These are phyloP conservation scores for Tarsius wallacei DNA, from an alignment of 2,797 vertebrate species.

Conservation along the genomic window DNA sequence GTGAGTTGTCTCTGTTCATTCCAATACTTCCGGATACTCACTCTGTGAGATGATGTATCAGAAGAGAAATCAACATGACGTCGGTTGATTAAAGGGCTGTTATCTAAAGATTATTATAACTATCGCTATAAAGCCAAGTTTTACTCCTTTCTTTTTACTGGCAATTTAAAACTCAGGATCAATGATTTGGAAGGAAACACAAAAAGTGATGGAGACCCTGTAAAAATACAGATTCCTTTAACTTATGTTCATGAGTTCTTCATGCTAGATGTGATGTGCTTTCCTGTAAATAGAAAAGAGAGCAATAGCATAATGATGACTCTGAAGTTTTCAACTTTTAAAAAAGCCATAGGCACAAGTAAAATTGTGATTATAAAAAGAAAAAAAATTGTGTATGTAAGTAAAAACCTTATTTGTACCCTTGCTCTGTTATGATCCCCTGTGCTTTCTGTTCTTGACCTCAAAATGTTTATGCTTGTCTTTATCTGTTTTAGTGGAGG, in stretches of 20 bases:
- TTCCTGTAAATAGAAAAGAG: neutral
- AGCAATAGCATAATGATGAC: neutral
- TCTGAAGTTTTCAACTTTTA: neutral
- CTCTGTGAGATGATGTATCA: neutral
- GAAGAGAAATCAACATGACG: neutral
- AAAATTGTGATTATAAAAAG: neutral
- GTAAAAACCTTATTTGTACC: neutral
- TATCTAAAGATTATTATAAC: neutral
- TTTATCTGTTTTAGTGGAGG: constrained; percentile 32
- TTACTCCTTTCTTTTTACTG: neutral
- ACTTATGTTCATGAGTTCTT: neutral
- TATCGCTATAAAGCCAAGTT: neutral
- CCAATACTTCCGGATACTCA: neutral
- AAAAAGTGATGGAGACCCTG: neutral
- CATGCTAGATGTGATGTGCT: neutral
- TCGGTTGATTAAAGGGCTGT: constrained; percentile 21
- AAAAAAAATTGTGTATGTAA: constrained; percentile 50
- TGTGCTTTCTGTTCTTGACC: neutral
- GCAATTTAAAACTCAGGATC: neutral
- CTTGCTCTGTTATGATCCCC: neutral
- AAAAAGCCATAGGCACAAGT: neutral
- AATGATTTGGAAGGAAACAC: constrained; percentile 3
- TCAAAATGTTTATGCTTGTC: neutral
- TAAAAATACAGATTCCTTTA: neutral
- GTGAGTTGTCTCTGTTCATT: constrained; percentile 36